phyloP scores from a whole-genome alignment of 2,888 invertebrate species.

The Cephus sareptanus region DNA sequence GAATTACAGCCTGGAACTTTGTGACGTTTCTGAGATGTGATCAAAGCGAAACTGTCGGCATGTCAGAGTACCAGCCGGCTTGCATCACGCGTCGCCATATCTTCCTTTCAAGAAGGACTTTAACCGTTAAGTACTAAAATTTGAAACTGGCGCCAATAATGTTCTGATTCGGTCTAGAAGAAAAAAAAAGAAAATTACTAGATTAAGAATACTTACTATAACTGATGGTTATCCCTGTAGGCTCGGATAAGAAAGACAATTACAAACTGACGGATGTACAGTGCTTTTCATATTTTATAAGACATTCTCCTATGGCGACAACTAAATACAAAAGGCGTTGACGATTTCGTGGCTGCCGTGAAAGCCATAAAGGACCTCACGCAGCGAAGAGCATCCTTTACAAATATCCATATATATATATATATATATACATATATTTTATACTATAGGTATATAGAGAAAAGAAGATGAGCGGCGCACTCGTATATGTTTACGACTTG shows the following conservation, averaged over 20 bases:
- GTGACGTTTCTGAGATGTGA: conserved; percentile 27
- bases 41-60: conserved; percentile 30
- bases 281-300: background rate
- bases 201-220: background rate
- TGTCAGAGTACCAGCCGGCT: conserved; percentile 18
- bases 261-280: background rate
- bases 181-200: background rate
- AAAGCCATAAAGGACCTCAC: conserved; percentile 1
- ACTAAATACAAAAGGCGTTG: conserved; percentile 4
- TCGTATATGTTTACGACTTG: conserved; percentile 24
- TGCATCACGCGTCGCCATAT: conserved; percentile 25
- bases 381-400: background rate
- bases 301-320: background rate
- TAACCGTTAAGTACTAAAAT: background rate
- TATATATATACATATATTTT: background rate
- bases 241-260: background rate
- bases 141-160: background rate
- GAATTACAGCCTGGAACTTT: conserved; percentile 24
- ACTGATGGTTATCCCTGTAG: background rate
- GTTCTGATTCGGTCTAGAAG: background rate
- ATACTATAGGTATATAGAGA: background rate
- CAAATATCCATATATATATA: background rate
- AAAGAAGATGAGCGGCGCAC: background rate
- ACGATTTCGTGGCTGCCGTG: conserved; percentile 4
- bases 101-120: background rate